These are phyloP conservation scores for Drosophila auraria DNA, from an alignment of 1,140 invertebrate species.

Conservation along the genomic window DNA sequence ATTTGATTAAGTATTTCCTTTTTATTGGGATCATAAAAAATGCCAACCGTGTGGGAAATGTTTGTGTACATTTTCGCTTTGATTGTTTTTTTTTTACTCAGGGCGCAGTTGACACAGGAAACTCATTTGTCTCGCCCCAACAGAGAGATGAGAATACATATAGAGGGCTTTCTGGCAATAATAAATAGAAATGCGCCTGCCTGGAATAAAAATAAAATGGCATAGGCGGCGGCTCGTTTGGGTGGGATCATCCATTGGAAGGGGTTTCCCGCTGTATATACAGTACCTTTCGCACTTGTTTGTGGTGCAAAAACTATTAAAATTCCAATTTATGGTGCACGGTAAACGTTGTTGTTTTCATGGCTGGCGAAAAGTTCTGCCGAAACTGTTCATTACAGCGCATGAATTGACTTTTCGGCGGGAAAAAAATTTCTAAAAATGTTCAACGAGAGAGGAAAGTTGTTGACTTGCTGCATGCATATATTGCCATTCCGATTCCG, in stretches of 20 bases:
- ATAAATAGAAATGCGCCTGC: slow-evolving; percentile 15
- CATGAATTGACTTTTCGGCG: slow-evolving; percentile 34
- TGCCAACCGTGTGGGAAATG: slow-evolving; percentile 17
- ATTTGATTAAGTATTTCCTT: slow-evolving; percentile 29
- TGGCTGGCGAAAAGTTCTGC: slow-evolving; percentile 2
- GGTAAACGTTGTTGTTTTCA: slow-evolving; percentile 36
- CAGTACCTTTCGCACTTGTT: slow-evolving; percentile 6
- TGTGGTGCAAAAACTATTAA: slow-evolving; percentile 21
- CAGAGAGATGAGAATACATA: slow-evolving; percentile 19
- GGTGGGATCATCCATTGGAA: slow-evolving; percentile 5
- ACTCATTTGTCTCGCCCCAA: slow-evolving; percentile 56
- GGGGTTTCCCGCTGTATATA: slow-evolving; percentile 6
- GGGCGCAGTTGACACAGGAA: slow-evolving; percentile 50
- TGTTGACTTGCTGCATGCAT: slow-evolving; percentile 8
- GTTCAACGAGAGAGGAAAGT: slow-evolving; percentile 4
- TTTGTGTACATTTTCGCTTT: slow-evolving; percentile 14
- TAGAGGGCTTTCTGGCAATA: slow-evolving; percentile 6
- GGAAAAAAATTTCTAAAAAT: slow-evolving; percentile 5
- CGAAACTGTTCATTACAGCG: slow-evolving; percentile 41
- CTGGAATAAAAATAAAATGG: slow-evolving; percentile 24
- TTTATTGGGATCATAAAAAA: slow-evolving; percentile 30
- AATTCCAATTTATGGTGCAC: slow-evolving; percentile 39
- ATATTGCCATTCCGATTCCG: slow-evolving; percentile 26
- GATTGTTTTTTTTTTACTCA: slow-evolving; percentile 18
- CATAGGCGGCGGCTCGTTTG: not conserved